These are phyloP conservation scores for Eudyptes chrysolophus DNA, from an alignment of 2,113 vertebrate genomes.

Conservation along the genomic window DNA sequence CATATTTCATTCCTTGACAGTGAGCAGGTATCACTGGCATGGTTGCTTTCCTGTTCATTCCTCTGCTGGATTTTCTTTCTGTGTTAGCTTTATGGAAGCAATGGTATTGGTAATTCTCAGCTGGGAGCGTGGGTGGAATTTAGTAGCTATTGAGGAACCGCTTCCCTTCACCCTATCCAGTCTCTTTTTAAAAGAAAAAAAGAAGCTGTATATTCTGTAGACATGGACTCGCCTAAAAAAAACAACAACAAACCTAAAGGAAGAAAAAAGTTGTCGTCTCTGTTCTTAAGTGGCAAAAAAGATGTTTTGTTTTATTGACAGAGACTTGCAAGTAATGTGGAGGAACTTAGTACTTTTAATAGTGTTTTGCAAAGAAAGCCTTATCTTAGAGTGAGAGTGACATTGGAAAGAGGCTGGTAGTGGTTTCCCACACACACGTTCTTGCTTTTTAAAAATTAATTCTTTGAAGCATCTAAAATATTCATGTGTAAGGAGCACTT, in stretches of 20 bases:
- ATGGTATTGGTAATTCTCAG: neutral
- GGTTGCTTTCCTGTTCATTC: neutral
- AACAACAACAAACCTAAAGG: neutral
- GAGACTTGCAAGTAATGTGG: neutral
- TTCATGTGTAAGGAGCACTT: neutral
- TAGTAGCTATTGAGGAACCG: neutral
- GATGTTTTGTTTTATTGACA: neutral
- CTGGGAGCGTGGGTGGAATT: neutral
- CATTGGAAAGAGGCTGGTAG: neutral
- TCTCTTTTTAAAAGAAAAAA: neutral
- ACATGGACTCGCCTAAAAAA: neutral
- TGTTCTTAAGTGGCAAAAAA: neutral
- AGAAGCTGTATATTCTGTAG: neutral
- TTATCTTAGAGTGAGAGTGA: neutral
- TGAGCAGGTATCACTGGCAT: neutral
- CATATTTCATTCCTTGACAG: neutral
- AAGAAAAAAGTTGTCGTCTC: neutral
- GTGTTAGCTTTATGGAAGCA: neutral
- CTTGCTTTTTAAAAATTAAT: neutral
- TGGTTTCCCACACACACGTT: neutral
- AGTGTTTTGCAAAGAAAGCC: neutral
- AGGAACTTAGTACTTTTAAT: neutral
- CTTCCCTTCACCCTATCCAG: neutral
- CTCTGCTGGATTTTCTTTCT: neutral
- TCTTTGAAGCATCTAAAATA: neutral